Evolutionary conservation across 2,888 invertebrate genomes (phyloP), one percentile per base, ranked within the genome.

Genomic region (Ditylenchus weischeri): DNA sequence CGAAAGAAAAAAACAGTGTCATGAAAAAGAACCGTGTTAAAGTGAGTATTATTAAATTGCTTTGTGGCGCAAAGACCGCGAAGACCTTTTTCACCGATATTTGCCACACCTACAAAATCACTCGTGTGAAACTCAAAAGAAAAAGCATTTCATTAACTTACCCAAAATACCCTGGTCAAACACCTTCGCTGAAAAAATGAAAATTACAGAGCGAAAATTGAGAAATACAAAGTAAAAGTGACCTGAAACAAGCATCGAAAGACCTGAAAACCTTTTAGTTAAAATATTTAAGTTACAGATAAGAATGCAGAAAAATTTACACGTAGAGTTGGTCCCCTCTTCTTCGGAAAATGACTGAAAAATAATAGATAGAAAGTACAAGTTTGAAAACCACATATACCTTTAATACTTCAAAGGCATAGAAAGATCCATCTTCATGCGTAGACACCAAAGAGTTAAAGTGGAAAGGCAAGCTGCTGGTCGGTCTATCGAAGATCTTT

Each of bases 291-390:
- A 13, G 15, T 8, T 13, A 43, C 43, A 10, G 8, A 13, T 43
- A 43, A 43, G 43, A 15, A 8, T 43, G 2, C 11, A 43, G 11
- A 38, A 38, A 43, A 15, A 43, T 15, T 43, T 43, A 61, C 74
- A 73, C 13, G 73, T 62, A 51, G 59, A 48, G 29, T 64, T 60
- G 21, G 74, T 65, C 21, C 74, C 74, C 63, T 73, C 74, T 51
- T 70, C 73, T 18, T 19, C 18, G 21, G 74, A 75, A 29, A 73
- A 73, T 10, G 76, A 72, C 75, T 72, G 23, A 60, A 74, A 69
- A 54, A 11, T 5, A 54, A 54, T 2, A 23, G 21, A 2, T 54
- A 54, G 29, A 23, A 54, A n/a, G n/a, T n/a, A n/a, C n/a, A n/a
- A n/a, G n/a, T n/a, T 54, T 54, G 1, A 54, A 21, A 23, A 21